These are phyloP conservation scores for Epistrophe grossulariae DNA, from an alignment of 2,888 invertebrate species.

Conservation along the genomic window DNA sequence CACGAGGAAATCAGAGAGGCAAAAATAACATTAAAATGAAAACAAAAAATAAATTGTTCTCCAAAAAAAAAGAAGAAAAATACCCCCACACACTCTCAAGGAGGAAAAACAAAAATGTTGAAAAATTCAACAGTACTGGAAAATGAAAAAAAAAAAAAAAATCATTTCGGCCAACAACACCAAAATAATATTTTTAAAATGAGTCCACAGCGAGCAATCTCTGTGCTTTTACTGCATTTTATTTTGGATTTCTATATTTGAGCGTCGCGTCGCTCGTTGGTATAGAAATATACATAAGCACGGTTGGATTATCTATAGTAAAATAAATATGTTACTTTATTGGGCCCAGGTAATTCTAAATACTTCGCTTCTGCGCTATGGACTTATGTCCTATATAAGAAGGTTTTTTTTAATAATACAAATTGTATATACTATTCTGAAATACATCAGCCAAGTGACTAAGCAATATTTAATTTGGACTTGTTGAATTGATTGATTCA, in stretches of 20 bases:
- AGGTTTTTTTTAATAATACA: no score
- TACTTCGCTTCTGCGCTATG: no score
- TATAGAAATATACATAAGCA: background rate
- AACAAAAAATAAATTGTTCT: slow-evolving; percentile 38
- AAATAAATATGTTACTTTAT: no score
- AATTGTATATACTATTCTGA: no score
- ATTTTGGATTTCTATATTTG: slow-evolving; percentile 50
- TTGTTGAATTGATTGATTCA: no score
- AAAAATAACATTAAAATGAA: slow-evolving; percentile 3
- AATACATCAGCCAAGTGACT: no score
- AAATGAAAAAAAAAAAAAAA: slow-evolving; percentile 27
- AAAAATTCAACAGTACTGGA: slow-evolving; percentile 48
- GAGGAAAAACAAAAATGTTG: background rate
- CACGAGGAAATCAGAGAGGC: slow-evolving; percentile 6
- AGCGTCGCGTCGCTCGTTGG: slow-evolving; percentile 36
- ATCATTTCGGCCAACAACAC: slow-evolving; percentile 10
- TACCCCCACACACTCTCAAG: background rate
- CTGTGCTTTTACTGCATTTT: background rate
- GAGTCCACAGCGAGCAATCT: background rate
- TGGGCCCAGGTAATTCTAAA: no score
- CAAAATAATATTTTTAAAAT: background rate
- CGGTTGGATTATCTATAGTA: background rate
- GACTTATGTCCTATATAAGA: no score
- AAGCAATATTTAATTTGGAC: no score
- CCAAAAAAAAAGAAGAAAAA: background rate